Evolutionary conservation across 2,888 invertebrate genomes (phyloP).

Genomic region (Pterostichus niger): DNA sequence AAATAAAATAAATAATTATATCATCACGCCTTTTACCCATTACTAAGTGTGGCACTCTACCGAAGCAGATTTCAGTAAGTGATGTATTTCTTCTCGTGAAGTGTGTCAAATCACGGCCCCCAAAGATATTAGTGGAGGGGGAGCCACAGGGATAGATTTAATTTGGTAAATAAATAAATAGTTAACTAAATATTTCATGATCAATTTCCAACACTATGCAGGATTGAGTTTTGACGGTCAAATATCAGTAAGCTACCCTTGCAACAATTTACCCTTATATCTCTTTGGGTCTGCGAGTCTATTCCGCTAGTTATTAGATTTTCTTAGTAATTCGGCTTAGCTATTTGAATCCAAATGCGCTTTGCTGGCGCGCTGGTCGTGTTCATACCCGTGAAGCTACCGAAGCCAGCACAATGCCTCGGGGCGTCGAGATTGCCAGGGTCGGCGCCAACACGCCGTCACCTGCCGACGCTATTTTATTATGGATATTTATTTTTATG

Average conservation of each 20-base stretch:
- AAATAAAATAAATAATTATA: no score
- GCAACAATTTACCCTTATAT: constrained; percentile 16
- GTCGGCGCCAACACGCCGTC: not conserved
- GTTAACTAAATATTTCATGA: no score
- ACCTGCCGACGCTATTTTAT: constrained; percentile 41
- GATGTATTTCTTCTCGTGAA: no score
- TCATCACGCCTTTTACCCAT: no score
- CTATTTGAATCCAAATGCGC: constrained; percentile 50
- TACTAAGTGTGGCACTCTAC: no score
- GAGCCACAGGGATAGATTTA: no score
- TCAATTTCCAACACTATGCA: no score
- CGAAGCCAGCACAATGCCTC: constrained; percentile 46
- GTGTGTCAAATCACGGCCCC: no score
- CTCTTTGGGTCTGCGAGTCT: constrained; percentile 1
- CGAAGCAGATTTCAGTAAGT: no score
- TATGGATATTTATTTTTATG: constrained; percentile 53
- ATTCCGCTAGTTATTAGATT: constrained; percentile 51
- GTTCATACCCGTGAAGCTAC: constrained; percentile 10
- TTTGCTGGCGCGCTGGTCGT: constrained; percentile 18
- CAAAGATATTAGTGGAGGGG: no score
- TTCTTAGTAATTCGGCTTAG: constrained; percentile 53
- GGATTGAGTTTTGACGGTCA: not conserved
- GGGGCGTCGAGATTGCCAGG: constrained; percentile 3
- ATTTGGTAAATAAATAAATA: no score
- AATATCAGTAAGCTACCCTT: not conserved